phyloP scores from a whole-genome alignment of 2,888 invertebrate species.

The Eurytoma adleriae region DNA sequence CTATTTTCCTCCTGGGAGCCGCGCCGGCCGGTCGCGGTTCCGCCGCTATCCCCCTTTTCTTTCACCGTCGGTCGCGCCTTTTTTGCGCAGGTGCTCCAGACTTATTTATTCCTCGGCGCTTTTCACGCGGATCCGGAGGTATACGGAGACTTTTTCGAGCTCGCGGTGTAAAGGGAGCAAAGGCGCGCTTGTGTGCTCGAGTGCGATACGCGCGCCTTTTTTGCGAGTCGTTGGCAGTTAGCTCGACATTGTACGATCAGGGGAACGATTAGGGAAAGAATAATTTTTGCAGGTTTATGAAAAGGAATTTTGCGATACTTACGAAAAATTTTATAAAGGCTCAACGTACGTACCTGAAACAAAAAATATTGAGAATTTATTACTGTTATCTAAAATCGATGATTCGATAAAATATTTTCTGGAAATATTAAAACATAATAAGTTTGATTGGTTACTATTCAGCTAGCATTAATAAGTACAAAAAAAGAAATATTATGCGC shows the following conservation, averaged over 20 bases:
- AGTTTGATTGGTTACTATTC: too few relatives aligned
- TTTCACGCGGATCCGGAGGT: not conserved
- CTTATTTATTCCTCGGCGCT: slow-evolving; percentile 8
- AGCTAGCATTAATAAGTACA: not conserved
- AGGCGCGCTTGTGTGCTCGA: not conserved
- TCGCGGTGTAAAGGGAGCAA: not conserved
- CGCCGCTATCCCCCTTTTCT: not conserved
- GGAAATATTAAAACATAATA: too few relatives aligned
- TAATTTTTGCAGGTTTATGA: too few relatives aligned
- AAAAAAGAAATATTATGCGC: not conserved
- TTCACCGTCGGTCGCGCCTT: not conserved
- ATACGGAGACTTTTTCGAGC: not conserved
- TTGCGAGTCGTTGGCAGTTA: too few relatives aligned
- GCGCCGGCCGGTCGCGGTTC: not conserved
- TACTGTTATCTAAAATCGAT: not conserved
- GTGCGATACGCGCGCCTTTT: too few relatives aligned
- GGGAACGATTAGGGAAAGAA: too few relatives aligned
- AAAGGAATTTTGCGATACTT: not conserved
- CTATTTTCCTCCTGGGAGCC: not conserved
- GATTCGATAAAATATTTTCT: not conserved
- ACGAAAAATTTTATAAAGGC: not conserved
- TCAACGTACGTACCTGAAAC: not conserved
- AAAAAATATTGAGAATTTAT: not conserved
- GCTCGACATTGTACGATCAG: too few relatives aligned
- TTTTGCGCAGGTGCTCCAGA: not conserved